These are phyloP conservation scores for Heterotilapia buettikoferi DNA, from an alignment of 2,113 vertebrate species.

Conservation along the genomic window DNA sequence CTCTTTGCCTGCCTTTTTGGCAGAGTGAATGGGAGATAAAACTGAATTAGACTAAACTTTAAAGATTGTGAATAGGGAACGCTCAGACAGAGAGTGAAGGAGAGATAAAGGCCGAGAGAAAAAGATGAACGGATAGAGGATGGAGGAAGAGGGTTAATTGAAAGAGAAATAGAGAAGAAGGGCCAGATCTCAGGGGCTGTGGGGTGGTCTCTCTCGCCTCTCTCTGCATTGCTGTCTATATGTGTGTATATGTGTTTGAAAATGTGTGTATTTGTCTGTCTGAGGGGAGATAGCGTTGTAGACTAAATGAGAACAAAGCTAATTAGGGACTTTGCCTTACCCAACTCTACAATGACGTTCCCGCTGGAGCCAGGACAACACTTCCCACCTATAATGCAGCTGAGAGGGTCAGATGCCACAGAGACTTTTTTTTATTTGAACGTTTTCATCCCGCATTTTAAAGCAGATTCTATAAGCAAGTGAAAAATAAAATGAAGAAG, in stretches of 20 bases:
- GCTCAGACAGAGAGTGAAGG: neutral
- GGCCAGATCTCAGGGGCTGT: conserved; percentile 44
- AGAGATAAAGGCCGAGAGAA: conserved; percentile 13
- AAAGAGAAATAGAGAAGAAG: conserved; percentile 44
- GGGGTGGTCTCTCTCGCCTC: neutral
- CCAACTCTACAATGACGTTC: conserved; percentile 16
- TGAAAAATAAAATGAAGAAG: neutral
- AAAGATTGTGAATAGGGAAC: conserved; percentile 26
- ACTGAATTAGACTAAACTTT: conserved; percentile 47
- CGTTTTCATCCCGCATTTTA: neutral
- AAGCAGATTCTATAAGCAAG: neutral
- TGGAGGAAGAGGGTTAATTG: conserved; percentile 50
- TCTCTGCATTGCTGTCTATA: neutral
- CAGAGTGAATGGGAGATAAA: conserved; percentile 43
- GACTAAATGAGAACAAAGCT: conserved; percentile 62
- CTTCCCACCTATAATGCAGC: conserved; percentile 24
- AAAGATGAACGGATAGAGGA: conserved; percentile 30
- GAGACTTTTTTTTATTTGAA: neutral
- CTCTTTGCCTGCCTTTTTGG: conserved; percentile 18
- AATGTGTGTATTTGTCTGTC: conserved; percentile 17
- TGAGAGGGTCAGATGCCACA: neutral
- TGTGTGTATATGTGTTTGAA: neutral
- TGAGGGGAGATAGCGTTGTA: conserved; percentile 28
- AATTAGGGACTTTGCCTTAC: conserved; percentile 56
- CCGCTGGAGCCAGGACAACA: conserved; percentile 24